Conservation (phyloP, 2,797 vertebrate genomes). For the Alosa sapidissima region DNA sequence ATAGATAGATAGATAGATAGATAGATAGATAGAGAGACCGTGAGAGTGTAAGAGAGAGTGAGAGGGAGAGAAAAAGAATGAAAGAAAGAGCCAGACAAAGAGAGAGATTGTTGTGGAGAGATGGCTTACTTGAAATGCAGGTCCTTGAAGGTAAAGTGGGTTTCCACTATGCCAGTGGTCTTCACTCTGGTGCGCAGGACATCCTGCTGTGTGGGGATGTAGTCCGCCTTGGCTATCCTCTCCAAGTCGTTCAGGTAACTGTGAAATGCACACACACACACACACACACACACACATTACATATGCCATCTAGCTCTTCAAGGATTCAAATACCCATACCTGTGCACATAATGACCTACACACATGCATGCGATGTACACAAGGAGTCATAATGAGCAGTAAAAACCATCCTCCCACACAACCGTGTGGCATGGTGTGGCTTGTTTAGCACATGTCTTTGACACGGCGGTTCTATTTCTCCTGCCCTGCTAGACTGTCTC, state of each 20-base stretch:
- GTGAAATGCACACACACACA: conserved; percentile 39
- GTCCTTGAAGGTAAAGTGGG: conserved; percentile 98
- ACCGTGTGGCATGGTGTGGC: background rate
- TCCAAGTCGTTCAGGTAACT: conserved; percentile 97
- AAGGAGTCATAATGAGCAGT: background rate
- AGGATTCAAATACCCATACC: background rate
- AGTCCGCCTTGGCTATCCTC: conserved; percentile 89
- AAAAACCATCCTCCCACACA: background rate
- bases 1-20: background rate
- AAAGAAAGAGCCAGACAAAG: background rate
- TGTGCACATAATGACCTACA: background rate
- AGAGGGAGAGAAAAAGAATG: too few species aligned
- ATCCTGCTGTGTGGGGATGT: conserved; percentile 95
- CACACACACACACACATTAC: conserved; percentile 14
- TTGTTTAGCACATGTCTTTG: conserved; percentile 4
- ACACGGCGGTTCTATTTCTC: background rate
- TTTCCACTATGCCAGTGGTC: conserved; percentile 97
- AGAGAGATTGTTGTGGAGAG: background rate
- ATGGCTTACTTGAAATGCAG: conserved; percentile 93
- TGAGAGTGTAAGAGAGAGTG: too few species aligned
- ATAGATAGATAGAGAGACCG: background rate
- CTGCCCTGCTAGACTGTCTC: background rate
- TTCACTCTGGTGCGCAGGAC: conserved; percentile 95
- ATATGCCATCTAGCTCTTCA: background rate
- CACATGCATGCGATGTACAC: background rate